Conservation (phyloP, 2,113 vertebrate species). For the Dissostichus mawsoni region DNA sequence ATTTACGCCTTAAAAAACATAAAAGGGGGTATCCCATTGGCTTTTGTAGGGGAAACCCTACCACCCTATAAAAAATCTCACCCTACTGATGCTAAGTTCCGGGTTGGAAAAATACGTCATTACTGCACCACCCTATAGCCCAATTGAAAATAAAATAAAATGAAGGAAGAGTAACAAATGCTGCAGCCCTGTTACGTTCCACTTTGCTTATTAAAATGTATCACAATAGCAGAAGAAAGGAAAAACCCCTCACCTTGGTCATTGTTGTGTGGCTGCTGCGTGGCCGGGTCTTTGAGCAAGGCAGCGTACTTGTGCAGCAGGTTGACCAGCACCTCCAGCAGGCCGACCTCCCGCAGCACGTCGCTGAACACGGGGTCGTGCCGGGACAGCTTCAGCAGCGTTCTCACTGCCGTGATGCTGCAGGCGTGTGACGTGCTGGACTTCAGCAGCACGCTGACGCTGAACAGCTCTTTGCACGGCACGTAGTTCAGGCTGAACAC, state of each 20-base stretch:
- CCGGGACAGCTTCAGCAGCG: conserved; percentile 92
- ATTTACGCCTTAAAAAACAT: too few relatives aligned
- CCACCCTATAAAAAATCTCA: too few relatives aligned
- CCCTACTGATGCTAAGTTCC: too few relatives aligned
- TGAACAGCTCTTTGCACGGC: conserved; percentile 98
- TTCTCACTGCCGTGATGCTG: conserved; percentile 92
- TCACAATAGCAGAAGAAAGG: not conserved
- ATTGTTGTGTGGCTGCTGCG: conserved; percentile 72
- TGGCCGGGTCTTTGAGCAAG: conserved; percentile 93
- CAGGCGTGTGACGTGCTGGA: conserved; percentile 92
- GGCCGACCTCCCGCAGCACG: conserved; percentile 96
- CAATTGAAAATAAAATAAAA: not conserved
- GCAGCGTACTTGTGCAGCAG: conserved; percentile 99
- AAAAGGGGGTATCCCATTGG: too few relatives aligned
- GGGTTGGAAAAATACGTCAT: too few relatives aligned
- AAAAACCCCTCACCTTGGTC: conserved; percentile 88
- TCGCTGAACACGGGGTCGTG: conserved; percentile 97
- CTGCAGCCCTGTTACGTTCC: not conserved
- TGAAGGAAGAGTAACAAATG: not conserved
- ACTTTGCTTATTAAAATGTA: not conserved
- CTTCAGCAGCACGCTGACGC: conserved; percentile 97
- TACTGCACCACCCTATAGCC: too few relatives aligned
- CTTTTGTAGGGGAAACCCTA: too few relatives aligned
- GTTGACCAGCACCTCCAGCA: conserved; percentile 97
- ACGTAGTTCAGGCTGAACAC: conserved; percentile 98